Conservation (phyloP, 2,888 invertebrate species). For the Tetrapedia diversipes region DNA sequence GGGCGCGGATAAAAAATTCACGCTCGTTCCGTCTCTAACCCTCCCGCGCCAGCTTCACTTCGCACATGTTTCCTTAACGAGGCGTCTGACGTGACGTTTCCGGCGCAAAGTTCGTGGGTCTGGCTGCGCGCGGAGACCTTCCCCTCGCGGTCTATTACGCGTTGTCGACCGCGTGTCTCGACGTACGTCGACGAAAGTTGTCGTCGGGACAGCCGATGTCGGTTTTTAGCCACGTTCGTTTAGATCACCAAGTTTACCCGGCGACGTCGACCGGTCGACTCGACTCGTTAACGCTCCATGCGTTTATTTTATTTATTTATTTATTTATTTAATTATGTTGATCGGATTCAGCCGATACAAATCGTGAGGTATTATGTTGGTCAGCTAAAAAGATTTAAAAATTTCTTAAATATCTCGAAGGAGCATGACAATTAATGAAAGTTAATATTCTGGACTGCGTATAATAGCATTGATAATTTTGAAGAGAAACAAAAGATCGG, state of each 20-base stretch:
- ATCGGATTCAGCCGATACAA: too few species aligned
- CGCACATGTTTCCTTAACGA: constrained; percentile 27
- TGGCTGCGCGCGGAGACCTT: not conserved
- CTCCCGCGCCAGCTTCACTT: constrained; percentile 8
- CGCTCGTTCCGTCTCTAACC: not conserved
- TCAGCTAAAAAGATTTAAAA: too few species aligned
- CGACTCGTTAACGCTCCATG: not conserved
- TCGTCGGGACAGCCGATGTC: constrained; percentile 2
- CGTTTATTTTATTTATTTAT: too few species aligned
- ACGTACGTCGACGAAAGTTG: constrained; percentile 21
- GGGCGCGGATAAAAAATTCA: constrained; percentile 44
- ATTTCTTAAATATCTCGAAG: too few species aligned
- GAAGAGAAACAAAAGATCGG: too few species aligned
- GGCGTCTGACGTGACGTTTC: constrained; percentile 45
- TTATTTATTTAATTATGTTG: too few species aligned
- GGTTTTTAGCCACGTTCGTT: constrained; percentile 11
- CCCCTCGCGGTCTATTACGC: not conserved
- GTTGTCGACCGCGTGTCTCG: constrained; percentile 3
- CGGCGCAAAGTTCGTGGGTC: constrained; percentile 28
- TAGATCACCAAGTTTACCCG: not conserved
- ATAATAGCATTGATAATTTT: too few species aligned
- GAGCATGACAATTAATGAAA: too few species aligned
- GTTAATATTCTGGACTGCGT: too few species aligned
- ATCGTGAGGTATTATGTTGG: too few species aligned
- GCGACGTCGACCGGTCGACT: not conserved